phyloP scores from a whole-genome alignment of 1,140 invertebrate species.

The Frieseomelitta varia region DNA sequence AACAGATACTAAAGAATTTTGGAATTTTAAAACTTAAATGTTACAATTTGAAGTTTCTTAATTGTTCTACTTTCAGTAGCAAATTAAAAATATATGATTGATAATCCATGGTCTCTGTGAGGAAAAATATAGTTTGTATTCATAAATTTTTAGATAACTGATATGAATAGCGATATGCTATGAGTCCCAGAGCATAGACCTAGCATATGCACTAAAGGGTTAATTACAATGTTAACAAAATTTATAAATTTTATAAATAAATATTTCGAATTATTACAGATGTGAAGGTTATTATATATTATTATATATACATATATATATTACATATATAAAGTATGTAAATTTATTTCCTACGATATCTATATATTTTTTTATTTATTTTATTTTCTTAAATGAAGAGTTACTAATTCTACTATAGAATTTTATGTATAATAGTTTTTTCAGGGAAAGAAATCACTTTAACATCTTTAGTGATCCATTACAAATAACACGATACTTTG shows the following conservation, averaged over 20 bases:
- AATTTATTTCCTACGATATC: not conserved
- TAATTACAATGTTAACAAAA: not conserved
- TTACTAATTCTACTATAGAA: not conserved
- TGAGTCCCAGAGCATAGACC: no score
- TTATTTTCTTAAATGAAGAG: not conserved
- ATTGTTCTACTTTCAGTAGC: no score
- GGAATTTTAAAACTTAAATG: not conserved
- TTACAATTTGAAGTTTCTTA: no score
- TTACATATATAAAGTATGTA: no score
- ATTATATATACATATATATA: no score
- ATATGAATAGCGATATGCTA: no score
- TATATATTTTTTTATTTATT: not conserved
- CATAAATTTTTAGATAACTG: not conserved
- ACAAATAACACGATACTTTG: slow-evolving; percentile 73
- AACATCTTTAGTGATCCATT: slow-evolving; percentile 73
- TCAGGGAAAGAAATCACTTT: slow-evolving; percentile 58
- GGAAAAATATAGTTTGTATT: not conserved
- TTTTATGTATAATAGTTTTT: slow-evolving; percentile 40
- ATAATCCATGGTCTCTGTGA: not conserved
- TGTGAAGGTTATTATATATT: no score
- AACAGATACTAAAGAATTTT: not conserved
- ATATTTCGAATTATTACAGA: no score
- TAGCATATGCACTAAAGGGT: no score
- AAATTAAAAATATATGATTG: not conserved
- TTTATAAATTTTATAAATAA: not conserved